These are phyloP conservation scores for Galago senegalensis DNA, from an alignment of 2,797 vertebrate genomes.

Conservation along the genomic window DNA sequence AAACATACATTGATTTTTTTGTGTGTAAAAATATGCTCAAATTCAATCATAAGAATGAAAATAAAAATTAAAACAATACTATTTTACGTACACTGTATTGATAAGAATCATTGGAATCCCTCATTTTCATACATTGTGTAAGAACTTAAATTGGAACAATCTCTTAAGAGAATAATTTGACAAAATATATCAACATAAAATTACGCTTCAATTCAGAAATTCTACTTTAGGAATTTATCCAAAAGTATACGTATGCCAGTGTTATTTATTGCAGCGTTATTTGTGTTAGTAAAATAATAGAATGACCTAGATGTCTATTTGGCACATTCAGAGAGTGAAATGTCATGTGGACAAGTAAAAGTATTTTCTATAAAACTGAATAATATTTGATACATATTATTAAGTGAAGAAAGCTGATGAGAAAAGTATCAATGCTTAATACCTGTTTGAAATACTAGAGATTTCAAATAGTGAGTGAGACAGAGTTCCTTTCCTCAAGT, in stretches of 20 bases:
- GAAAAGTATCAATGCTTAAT: background rate
- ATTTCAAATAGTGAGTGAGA: background rate
- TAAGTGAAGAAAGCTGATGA: background rate
- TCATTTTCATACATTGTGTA: background rate
- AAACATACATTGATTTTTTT: background rate
- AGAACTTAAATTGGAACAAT: constrained; percentile 30
- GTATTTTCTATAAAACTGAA: background rate
- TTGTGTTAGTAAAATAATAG: background rate
- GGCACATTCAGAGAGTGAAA: background rate
- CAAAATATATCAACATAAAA: background rate
- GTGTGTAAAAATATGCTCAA: background rate
- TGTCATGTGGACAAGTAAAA: background rate
- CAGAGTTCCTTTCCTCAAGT: background rate
- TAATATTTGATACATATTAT: background rate
- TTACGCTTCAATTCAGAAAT: background rate
- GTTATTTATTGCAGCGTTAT: background rate
- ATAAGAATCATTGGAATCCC: background rate
- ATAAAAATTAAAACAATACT: background rate
- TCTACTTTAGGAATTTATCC: background rate
- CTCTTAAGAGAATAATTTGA: constrained; percentile 37
- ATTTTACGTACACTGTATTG: background rate
- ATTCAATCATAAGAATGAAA: background rate
- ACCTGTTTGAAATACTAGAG: no score
- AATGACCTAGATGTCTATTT: background rate
- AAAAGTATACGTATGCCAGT: background rate